Base-by-base conservation (phyloP, 2,888 invertebrate species). In the Didymodactylos carnosus region DNA sequence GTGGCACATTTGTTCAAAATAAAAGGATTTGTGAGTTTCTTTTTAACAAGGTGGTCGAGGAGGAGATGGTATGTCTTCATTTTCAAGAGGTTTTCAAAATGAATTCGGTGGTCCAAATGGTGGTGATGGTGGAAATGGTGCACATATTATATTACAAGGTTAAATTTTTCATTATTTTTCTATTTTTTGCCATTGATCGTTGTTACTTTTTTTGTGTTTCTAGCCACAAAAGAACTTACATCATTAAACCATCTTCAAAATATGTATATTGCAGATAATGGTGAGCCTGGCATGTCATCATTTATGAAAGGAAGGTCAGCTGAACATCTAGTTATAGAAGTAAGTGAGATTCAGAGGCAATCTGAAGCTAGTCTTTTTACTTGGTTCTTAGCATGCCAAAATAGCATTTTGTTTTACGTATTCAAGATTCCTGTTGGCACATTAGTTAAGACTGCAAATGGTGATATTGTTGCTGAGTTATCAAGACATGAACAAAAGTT, bases 51-150 rank as follows among this genome's bases (percentile, higher is more conserved):
- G 89, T 0, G 98, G 98, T 0, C 88, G 88, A 40, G 98, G 98
- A 0, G 98, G 98, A 0, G 88, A 95, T 84, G 98, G 98, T 0
- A 88, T 88, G 78, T 88, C 94, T 73, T 91, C 92, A 0, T 94
- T 98, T 81, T 84, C 92, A 10, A 88, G 88, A 76, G 84, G 88
- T 13, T 91, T 88, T 87, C 86, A 87, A 73, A 93, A 93, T 79
- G 94, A 93, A 76, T 87, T 86, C 75, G 97, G 92, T 0, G 95
- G 95, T 0, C 95, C 94, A 0, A 91, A 93, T 83, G 95, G 94
- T 0, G 97, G 95, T 0, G 93, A 97, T 82, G 98, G 97, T 0
- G 98, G 98, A 0, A 88, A 91, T 80, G 95, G 95, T 0, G 95
- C 92, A 0, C 95, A 97, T 84, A 89, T 97, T 2, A 87, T 95